Evolutionary conservation across 2,888 invertebrate genomes (phyloP).

Genomic region (Acanthococcus lagerstroemiae): DNA sequence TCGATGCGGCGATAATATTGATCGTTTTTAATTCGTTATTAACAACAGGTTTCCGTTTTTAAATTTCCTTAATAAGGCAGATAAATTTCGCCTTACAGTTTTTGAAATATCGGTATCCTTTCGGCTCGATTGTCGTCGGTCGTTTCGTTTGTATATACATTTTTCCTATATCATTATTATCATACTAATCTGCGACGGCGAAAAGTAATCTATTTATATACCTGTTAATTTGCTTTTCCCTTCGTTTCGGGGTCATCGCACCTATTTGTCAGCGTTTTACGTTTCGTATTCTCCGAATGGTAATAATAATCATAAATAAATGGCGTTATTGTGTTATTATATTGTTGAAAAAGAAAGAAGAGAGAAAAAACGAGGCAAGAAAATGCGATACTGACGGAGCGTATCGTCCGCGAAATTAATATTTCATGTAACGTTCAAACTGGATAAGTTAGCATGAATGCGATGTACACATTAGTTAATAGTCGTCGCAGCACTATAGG

Average conservation of each 20-base stretch:
- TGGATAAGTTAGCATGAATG: background rate
- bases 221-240: too few species aligned
- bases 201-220: too few species aligned
- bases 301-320: constrained; percentile 28
- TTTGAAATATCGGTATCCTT: too few species aligned
- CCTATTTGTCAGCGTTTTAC: constrained; percentile 25
- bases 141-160: too few species aligned
- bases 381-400: constrained; percentile 24
- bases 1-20: too few species aligned
- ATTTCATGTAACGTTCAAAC: constrained; percentile 26
- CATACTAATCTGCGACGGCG: too few species aligned
- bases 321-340: constrained; percentile 29
- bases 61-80: too few species aligned
- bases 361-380: background rate
- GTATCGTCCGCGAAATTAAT: constrained; percentile 29
- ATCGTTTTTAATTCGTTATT: background rate
- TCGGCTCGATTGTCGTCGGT: too few species aligned
- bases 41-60: background rate
- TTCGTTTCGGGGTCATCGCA: constrained; percentile 20
- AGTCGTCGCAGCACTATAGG: background rate
- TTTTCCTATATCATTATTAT: too few species aligned
- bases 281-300: background rate
- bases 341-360: constrained; percentile 14
- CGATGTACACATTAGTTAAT: background rate
- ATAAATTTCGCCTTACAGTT: too few species aligned